Evolutionary conservation across 64 coral and sea anemone species (phyloP), one percentile per base, ranked within the genome.

Genomic region (Anthopleura sola): DNA sequence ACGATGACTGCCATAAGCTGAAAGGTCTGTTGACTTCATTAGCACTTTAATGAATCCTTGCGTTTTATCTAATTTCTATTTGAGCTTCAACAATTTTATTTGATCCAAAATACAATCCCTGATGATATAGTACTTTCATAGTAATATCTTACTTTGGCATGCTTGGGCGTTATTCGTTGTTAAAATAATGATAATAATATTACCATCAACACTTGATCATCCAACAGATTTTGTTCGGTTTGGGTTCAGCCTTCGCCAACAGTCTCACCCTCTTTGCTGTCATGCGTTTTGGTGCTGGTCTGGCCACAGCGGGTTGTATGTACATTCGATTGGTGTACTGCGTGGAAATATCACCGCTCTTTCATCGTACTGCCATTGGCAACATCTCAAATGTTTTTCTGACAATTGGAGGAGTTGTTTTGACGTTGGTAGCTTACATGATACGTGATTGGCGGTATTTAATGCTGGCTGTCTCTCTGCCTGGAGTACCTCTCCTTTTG

Each of bases 311-410:
- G 14, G 90, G 90, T 24, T 57, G 75, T 46, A 60, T 91, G 29
- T 31, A 81, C 15, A 58, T 68, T 6, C 84, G 85, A 4, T 91
- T 91, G 17, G 90, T 91, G 28, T 91, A 91, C 78, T 82, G 76
- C 13, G n/a, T 91, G 26, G 90, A 91, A 71, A 31, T 91, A 11
- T 71, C 84, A 3, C 28, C 49, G 24, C 33, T 75, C 10, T 51
- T 58, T 23, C 62, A 82, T 68, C 77, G 90, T 16, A 87, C 90
- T n/a, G 53, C 83, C 6, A 48, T 86, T 8, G 84, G 84, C 28
- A 60, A 81, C 60, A 38, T 91, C 9, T 85, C 46, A 14, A 86
- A 86, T 75, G 29, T 68, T 26, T 91, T 81, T 49, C 37, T 91
- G 16, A 49, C 21, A 14, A 1, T 86, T 31, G 90, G 90, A 24